Conservation (phyloP, 2,888 invertebrate genomes). For the Eristalis intricaria region DNA sequence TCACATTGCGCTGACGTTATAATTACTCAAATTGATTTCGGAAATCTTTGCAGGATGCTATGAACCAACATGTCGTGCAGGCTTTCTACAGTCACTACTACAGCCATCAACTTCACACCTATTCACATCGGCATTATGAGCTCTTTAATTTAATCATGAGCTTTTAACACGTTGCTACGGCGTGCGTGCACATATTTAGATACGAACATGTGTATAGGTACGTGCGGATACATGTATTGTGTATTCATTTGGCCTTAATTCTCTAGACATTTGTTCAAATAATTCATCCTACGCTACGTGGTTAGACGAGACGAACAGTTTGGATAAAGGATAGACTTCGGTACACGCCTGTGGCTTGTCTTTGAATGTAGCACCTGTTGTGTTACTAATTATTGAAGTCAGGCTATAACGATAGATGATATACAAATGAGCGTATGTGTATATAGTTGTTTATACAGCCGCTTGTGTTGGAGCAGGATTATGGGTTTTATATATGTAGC, state of each 20-base stretch:
- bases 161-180: background rate
- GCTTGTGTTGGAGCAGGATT: background rate
- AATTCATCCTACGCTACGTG: background rate
- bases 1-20: conserved; percentile 19
- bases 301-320: background rate
- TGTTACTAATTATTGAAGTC: background rate
- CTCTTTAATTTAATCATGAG: conserved; percentile 36
- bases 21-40: conserved; percentile 44
- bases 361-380: conserved; percentile 1
- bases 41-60: background rate
- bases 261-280: conserved; percentile 12
- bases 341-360: conserved; percentile 6
- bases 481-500: background rate
- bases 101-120: conserved; percentile 4
- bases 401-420: background rate
- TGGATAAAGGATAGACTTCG: background rate
- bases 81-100: background rate
- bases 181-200: background rate
- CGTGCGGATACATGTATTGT: background rate
- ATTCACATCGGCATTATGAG: conserved; percentile 26
- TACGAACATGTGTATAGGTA: background rate
- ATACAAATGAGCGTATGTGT: background rate
- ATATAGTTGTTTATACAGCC: background rate
- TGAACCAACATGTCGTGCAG: conserved; percentile 8
- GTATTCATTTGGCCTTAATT: conserved; percentile 13